A percentile compares a stretch with the other conserved stretches of the same genome.
phyloP scores from a whole-genome alignment of 92 coral and sea anemone genomes.

The Blastomussa wellsi region DNA sequence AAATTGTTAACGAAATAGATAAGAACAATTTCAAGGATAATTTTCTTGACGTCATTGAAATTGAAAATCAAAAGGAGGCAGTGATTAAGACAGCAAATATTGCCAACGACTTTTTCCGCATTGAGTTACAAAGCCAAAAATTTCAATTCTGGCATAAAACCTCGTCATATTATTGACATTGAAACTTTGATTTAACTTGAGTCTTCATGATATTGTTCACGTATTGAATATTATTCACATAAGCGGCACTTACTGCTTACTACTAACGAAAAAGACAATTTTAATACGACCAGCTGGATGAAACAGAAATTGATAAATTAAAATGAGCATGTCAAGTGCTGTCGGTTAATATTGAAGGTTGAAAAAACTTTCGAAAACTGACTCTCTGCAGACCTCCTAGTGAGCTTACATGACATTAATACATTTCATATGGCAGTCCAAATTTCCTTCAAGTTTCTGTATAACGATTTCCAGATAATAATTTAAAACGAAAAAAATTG shows the following conservation, averaged over 20 bases:
- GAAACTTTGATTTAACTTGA: background rate
- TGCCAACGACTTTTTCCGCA: background rate
- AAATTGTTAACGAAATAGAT: background rate
- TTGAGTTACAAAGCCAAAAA: background rate
- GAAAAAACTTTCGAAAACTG: background rate
- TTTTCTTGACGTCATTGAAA: background rate
- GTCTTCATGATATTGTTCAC: background rate
- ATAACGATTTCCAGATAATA: background rate
- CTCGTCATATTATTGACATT: background rate
- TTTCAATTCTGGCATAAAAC: background rate
- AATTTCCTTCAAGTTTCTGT: background rate
- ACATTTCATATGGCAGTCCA: background rate
- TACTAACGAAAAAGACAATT: background rate
- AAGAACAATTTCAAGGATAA: background rate
- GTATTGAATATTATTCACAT: background rate
- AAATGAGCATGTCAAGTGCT: background rate
- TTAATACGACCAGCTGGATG: background rate
- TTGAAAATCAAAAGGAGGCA: background rate
- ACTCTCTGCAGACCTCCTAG: background rate
- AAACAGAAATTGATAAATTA: background rate
- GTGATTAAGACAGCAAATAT: background rate
- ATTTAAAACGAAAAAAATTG: background rate
- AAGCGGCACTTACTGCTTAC: background rate
- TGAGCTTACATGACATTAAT: background rate
- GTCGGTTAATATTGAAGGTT: background rate